Evolutionary conservation across 2,888 invertebrate genomes (phyloP).

Genomic region (Xestoiulus laeticollis): DNA sequence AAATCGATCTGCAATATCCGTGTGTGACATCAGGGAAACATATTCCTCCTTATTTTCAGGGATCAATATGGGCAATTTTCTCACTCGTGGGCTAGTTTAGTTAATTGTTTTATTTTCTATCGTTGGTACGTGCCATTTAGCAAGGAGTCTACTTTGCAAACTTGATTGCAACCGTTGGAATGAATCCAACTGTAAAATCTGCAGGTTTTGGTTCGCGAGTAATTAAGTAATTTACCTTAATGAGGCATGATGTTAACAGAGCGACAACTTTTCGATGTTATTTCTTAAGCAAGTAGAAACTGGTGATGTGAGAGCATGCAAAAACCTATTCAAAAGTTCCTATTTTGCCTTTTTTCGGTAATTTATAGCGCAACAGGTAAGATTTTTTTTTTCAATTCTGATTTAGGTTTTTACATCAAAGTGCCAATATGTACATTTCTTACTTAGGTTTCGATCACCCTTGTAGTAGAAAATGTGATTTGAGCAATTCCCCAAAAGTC

Average conservation of each 20-base stretch:
- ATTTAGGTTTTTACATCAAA: background rate
- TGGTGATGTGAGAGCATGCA: background rate
- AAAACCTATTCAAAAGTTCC: background rate
- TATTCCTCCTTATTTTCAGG: background rate
- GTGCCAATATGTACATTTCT: background rate
- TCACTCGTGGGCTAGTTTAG: background rate
- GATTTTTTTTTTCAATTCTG: background rate
- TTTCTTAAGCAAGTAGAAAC: too few species aligned
- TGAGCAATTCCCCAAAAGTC: constrained; percentile 59
- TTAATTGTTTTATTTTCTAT: background rate
- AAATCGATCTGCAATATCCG: background rate
- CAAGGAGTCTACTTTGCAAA: background rate
- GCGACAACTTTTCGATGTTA: too few species aligned
- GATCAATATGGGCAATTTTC: background rate
- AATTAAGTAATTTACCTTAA: background rate
- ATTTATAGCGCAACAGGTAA: background rate
- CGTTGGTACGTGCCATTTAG: background rate
- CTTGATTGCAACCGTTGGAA: background rate
- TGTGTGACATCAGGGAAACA: background rate
- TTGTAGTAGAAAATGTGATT: constrained; percentile 31
- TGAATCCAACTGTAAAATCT: background rate
- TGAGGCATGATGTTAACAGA: background rate
- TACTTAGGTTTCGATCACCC: background rate
- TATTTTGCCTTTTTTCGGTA: background rate
- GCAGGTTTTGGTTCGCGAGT: background rate